phyloP scores from a whole-genome alignment of 2,113 vertebrate species.

The Vicugna pacos region DNA sequence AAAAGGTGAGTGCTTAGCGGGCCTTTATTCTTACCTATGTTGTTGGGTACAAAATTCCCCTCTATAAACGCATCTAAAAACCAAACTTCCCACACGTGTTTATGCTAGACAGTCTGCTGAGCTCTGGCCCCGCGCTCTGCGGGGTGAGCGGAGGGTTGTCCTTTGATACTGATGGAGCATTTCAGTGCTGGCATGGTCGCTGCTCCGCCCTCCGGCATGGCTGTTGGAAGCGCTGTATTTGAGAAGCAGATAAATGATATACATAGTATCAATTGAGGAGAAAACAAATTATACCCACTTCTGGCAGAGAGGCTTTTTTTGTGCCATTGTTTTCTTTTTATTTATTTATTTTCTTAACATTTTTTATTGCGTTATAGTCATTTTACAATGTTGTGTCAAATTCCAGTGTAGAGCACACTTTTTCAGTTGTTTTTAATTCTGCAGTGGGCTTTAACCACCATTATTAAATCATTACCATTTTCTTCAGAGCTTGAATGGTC shows the following conservation, averaged over 20 bases:
- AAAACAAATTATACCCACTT: not conserved
- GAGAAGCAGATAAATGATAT: not conserved
- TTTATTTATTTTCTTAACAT: too few species aligned
- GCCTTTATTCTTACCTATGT: not conserved
- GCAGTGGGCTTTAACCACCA: not conserved
- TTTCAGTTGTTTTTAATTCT: not conserved
- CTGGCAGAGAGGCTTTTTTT: not conserved
- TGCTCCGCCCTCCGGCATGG: not conserved
- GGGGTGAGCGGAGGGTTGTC: not conserved
- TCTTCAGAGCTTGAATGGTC: not conserved
- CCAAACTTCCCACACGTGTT: not conserved
- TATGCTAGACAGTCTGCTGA: not conserved
- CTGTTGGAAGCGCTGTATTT: not conserved
- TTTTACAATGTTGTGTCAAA: too few species aligned
- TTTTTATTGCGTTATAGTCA: too few species aligned
- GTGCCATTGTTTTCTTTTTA: too few species aligned
- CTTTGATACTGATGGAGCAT: not conserved
- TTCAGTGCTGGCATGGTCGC: accelerated
- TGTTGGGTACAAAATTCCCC: not conserved
- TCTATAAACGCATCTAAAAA: not conserved
- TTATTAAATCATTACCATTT: not conserved
- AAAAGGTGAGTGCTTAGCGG: not conserved
- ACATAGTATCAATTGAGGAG: not conserved
- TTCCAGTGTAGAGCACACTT: too few species aligned
- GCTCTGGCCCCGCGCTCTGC: not conserved